Conservation (phyloP, 2,888 invertebrate genomes). For the Drosophila rubida region DNA sequence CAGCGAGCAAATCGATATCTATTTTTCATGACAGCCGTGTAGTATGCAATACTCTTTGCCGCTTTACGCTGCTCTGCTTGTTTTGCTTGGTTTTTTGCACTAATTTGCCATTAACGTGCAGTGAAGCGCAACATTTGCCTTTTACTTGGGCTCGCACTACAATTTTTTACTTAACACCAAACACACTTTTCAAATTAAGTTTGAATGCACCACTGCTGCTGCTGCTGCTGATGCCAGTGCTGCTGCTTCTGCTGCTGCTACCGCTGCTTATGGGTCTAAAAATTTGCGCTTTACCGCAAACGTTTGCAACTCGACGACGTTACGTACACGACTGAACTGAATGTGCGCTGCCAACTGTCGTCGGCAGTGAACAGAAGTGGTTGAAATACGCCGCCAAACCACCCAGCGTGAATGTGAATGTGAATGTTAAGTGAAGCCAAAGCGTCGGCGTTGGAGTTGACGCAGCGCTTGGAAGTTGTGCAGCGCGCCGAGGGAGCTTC, state of each 20-base stretch:
- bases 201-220: conserved; percentile 30
- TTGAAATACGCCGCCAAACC: conserved; percentile 48
- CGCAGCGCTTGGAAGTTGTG: conserved; percentile 73
- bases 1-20: conserved; percentile 73
- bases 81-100: conserved; percentile 32
- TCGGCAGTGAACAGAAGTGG: conserved; percentile 51
- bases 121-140: conserved; percentile 60
- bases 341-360: conserved; percentile 40
- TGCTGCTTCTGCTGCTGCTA: conserved; percentile 39
- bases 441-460: conserved; percentile 77
- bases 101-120: conserved; percentile 53
- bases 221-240: conserved; percentile 36
- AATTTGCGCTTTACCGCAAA: conserved; percentile 59
- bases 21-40: conserved; percentile 72
- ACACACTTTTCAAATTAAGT: conserved; percentile 49
- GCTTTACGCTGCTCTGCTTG: conserved; percentile 39
- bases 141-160: conserved; percentile 44
- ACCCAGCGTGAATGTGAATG: conserved; percentile 29
- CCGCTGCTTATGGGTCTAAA: conserved; percentile 32
- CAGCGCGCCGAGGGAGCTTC: conserved; percentile 38
- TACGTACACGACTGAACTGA: conserved; percentile 81
- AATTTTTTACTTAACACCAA: conserved; percentile 48
- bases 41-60: conserved; percentile 76
- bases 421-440: conserved; percentile 58
- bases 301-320: conserved; percentile 80